These are phyloP conservation scores for Ophioderma brevispina DNA, from an alignment of 35 echinoderm and acorn worm species.

Conservation along the genomic window DNA sequence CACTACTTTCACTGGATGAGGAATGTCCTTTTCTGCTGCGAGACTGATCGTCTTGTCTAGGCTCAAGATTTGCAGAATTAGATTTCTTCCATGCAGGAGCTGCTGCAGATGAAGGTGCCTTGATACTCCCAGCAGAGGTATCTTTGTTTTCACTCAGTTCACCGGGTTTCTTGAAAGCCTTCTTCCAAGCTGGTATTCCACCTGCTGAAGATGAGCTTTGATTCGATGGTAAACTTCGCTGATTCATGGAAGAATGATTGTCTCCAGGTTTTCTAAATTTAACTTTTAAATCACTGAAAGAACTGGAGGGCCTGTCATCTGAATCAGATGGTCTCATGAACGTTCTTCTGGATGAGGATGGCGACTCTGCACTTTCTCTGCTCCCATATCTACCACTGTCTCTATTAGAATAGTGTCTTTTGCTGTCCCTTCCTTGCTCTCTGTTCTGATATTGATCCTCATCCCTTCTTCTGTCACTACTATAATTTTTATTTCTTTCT, in stretches of 20 bases:
- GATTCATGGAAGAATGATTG: slow-evolving; percentile 1
- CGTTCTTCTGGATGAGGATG: slow-evolving; percentile 2
- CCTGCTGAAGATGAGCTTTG: background rate
- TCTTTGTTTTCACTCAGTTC: slow-evolving; percentile 29
- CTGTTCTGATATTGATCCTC: background rate
- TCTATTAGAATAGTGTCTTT: background rate
- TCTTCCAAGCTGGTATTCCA: slow-evolving; percentile 57
- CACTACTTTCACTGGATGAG: background rate
- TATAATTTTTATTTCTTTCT: background rate
- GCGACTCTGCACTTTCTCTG: background rate
- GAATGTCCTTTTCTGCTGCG: background rate
- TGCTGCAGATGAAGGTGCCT: slow-evolving; percentile 17
- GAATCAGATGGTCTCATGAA: slow-evolving; percentile 14
- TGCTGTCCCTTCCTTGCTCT: slow-evolving; percentile 22
- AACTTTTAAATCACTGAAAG: background rate
- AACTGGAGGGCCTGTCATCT: background rate
- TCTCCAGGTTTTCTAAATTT: slow-evolving; percentile 78
- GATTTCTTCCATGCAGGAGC: slow-evolving; percentile 62
- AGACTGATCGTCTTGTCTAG: slow-evolving; percentile 9
- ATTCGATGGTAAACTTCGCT: background rate
- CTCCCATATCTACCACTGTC: background rate
- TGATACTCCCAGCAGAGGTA: background rate
- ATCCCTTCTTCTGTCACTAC: background rate
- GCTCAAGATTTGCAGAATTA: background rate
- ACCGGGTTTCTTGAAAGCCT: slow-evolving; percentile 79